Conservation (phyloP, 2,113 vertebrate genomes). For the Tenebrosternarchus preto region DNA sequence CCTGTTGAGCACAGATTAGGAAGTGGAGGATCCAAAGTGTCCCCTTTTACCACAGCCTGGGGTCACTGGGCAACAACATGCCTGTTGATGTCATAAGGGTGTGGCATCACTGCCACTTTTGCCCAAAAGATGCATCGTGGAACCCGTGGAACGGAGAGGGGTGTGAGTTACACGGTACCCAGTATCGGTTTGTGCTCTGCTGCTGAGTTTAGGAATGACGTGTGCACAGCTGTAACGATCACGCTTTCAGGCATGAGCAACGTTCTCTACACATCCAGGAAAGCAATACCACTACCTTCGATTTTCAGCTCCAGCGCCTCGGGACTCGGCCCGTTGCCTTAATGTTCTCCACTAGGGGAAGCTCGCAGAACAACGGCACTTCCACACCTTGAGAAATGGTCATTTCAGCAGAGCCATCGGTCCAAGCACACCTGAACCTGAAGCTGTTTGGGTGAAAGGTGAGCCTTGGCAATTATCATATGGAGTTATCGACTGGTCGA, state of each 20-base stretch:
- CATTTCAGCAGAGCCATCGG: conserved; percentile 25
- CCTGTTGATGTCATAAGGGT: background rate
- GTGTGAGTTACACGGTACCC: background rate
- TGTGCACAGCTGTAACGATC: conserved; percentile 14
- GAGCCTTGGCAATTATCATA: conserved; percentile 38
- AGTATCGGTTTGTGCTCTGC: background rate
- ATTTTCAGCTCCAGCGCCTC: conserved; percentile 52
- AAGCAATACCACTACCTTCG: conserved; percentile 41
- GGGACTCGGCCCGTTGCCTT: conserved; percentile 46
- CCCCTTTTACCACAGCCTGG: background rate
- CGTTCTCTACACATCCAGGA: conserved; percentile 25
- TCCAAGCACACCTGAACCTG: conserved; percentile 7
- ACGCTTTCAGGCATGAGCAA: conserved; percentile 11
- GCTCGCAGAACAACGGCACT: conserved; percentile 9
- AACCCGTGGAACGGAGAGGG: too few relatives aligned
- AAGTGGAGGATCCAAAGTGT: background rate
- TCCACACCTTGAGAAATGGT: conserved; percentile 44
- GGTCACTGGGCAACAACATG: conserved; percentile 6
- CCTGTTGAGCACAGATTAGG: background rate
- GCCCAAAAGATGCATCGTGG: background rate
- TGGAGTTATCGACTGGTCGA: conserved; percentile 25
- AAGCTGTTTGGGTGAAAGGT: conserved; percentile 7
- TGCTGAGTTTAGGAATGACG: conserved; percentile 27
- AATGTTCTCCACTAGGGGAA: conserved; percentile 35
- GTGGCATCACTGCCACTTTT: background rate